Conservation (phyloP, 2,113 vertebrate species). For the Heterotis niloticus region DNA sequence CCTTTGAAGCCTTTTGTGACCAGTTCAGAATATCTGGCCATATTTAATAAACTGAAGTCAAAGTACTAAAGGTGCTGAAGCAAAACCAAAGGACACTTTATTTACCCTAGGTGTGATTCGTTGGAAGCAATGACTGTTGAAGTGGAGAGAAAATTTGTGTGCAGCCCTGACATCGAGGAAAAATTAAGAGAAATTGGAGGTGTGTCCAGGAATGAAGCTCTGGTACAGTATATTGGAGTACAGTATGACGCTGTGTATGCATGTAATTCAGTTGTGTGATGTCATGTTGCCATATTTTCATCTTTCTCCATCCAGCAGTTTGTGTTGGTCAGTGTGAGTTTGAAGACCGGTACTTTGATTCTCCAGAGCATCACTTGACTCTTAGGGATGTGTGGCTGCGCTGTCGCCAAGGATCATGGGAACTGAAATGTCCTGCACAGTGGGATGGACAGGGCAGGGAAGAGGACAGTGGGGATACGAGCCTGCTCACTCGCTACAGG, state of each 20-base stretch:
- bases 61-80: not conserved
- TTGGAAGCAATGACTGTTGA: conserved; percentile 56
- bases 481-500: conserved; percentile 59
- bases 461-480: conserved; percentile 25
- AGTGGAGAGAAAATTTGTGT: conserved; percentile 71
- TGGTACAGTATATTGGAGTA: not conserved
- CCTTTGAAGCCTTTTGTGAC: too few species aligned
- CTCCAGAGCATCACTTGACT: conserved; percentile 56
- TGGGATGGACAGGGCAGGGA: not conserved
- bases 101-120: not conserved
- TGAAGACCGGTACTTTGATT: conserved; percentile 66
- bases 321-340: conserved; percentile 55
- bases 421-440: conserved; percentile 60
- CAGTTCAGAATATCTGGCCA: too few species aligned
- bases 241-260: not conserved
- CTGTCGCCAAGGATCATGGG: conserved; percentile 62
- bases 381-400: conserved; percentile 65
- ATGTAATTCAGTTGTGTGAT: not conserved
- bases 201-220: conserved; percentile 34
- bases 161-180: conserved; percentile 49
- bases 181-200: conserved; percentile 60
- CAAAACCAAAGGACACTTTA: not conserved
- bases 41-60: too few species aligned
- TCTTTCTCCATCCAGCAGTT: conserved; percentile 37
- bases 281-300: not conserved